A percentile compares a stretch with the other conserved stretches of the same genome.
These are phyloP conservation scores for Drosophila incognita DNA, from an alignment of 2,888 invertebrate genomes.

Conservation along the genomic window DNA sequence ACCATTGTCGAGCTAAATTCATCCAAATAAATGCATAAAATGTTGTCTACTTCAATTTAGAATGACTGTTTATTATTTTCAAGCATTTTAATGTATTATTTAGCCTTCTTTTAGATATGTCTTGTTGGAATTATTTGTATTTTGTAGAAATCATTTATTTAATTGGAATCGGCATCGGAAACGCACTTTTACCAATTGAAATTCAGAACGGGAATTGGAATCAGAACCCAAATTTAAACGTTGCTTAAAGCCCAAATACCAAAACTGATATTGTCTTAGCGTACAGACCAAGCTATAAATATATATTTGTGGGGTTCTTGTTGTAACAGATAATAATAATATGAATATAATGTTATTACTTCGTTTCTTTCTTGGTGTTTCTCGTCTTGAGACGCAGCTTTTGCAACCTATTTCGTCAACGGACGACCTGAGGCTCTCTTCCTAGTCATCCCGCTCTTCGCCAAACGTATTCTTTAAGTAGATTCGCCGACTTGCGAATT, in stretches of 20 bases:
- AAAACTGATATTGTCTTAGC: background rate
- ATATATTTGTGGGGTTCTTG: background rate
- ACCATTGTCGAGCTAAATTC: conserved; percentile 41
- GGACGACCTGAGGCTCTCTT: no score
- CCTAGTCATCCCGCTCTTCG: no score
- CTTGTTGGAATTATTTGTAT: background rate
- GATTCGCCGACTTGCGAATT: no score
- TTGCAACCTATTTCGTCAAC: no score
- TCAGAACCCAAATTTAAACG: background rate
- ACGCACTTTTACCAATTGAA: background rate
- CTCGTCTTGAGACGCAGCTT: no score
- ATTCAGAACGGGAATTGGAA: background rate
- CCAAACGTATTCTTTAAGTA: no score
- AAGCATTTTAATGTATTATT: background rate
- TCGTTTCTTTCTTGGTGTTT: no score
- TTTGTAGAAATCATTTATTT: background rate
- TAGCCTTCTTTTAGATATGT: background rate
- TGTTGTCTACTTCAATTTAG: background rate
- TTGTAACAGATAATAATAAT: no score
- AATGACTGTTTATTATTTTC: background rate
- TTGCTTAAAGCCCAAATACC: background rate
- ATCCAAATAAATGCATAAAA: background rate
- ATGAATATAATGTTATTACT: no score
- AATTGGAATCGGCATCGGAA: background rate
- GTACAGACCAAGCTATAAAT: background rate